phyloP scores from a whole-genome alignment of 2,888 invertebrate genomes.

The Ormyrus nitidulus region DNA sequence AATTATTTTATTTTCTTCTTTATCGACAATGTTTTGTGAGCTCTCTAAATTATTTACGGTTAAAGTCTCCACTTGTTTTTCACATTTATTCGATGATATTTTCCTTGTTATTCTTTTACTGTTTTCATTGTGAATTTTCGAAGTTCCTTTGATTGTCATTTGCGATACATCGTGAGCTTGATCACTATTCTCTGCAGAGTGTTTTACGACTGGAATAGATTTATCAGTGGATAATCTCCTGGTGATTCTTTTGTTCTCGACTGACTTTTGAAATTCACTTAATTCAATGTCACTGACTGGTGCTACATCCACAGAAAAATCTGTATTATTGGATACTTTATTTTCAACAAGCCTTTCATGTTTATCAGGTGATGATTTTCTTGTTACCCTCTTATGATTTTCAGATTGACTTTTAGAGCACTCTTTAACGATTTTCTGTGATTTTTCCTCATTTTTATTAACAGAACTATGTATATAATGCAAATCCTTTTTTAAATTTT shows the following conservation, averaged over 20 bases:
- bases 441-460: slow-evolving; percentile 14
- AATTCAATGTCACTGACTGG: too few relatives aligned
- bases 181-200: slow-evolving; percentile 3
- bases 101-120: slow-evolving; percentile 18
- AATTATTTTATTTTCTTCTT: slow-evolving; percentile 17
- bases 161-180: slow-evolving; percentile 24
- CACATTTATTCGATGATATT: slow-evolving; percentile 13
- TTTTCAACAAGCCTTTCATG: background rate
- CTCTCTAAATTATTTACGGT: slow-evolving; percentile 8
- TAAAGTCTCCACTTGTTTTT: slow-evolving; percentile 13
- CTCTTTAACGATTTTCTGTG: slow-evolving; percentile 15
- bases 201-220: background rate
- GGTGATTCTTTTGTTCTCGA: slow-evolving; percentile 17
- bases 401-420: slow-evolving; percentile 23
- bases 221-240: slow-evolving; percentile 34
- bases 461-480: background rate
- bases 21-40: background rate
- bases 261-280: background rate
- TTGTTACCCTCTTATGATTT: slow-evolving; percentile 24
- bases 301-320: too few relatives aligned
- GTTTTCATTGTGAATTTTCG: slow-evolving; percentile 21
- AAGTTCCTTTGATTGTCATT: slow-evolving; percentile 21
- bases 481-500: slow-evolving; percentile 2
- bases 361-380: slow-evolving; percentile 4
- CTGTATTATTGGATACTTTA: too few relatives aligned